Evolutionary conservation across 2,888 invertebrate species (phyloP).

Genomic region (Neoascia interrupta): DNA sequence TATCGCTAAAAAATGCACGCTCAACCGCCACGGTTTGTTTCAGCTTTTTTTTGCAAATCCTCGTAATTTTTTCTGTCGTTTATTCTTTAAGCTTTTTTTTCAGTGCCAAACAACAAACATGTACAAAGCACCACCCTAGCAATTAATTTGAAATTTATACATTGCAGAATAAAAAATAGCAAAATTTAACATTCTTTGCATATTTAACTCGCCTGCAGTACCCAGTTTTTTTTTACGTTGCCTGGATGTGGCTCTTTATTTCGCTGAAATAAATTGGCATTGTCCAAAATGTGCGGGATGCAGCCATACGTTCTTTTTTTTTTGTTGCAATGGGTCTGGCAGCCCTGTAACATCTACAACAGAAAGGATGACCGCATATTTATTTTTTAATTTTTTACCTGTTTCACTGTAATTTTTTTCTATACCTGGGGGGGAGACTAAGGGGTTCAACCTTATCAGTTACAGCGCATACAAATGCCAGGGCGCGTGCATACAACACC

Average conservation of each 20-base stretch:
- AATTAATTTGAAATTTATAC: slow-evolving; percentile 68
- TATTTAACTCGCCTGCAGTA: slow-evolving; percentile 17
- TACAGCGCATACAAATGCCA: slow-evolving; percentile 35
- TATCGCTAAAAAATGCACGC: too few relatives aligned
- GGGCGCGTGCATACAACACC: too few relatives aligned
- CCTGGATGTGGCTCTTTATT: slow-evolving; percentile 11
- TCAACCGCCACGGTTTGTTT: too few relatives aligned
- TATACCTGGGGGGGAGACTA: background rate
- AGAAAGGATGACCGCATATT: slow-evolving; percentile 57
- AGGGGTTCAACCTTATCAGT: slow-evolving; percentile 48
- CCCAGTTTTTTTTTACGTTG: slow-evolving; percentile 17
- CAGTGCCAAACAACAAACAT: too few relatives aligned
- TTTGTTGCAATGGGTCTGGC: background rate
- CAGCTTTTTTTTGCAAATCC: too few relatives aligned
- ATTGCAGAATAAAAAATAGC: slow-evolving; percentile 17
- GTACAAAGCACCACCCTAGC: slow-evolving; percentile 33
- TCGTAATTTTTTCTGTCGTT: too few relatives aligned
- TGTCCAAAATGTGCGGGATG: slow-evolving; percentile 61
- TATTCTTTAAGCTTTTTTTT: too few relatives aligned
- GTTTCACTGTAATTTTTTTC: background rate
- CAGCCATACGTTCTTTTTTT: slow-evolving; percentile 44
- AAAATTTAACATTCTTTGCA: slow-evolving; percentile 50
- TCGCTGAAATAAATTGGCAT: slow-evolving; percentile 62
- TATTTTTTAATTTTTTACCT: background rate
- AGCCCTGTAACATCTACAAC: too few relatives aligned